Conservation (phyloP, 1,140 invertebrate genomes). For the Globodera rostochiensis region DNA sequence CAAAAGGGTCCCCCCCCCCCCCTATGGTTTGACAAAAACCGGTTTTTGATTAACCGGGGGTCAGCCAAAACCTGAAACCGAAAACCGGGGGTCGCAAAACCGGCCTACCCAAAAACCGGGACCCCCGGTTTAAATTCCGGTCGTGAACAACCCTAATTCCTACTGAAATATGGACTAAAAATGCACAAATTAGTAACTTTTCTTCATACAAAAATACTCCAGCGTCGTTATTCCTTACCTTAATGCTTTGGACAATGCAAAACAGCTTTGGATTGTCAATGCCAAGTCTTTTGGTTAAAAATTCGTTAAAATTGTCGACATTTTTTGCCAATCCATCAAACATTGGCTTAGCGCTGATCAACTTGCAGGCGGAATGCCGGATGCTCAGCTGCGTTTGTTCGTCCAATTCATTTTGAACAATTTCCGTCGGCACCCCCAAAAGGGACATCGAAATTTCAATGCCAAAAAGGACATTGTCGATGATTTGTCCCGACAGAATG, state of each 20-base stretch:
- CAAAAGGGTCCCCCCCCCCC: no score
- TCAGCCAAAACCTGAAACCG: no score
- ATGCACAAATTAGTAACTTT: no score
- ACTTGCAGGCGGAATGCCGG: neutral
- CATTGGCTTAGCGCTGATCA: neutral
- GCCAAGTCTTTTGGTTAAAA: neutral
- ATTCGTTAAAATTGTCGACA: neutral
- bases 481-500: neutral
- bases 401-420: neutral
- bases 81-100: no score
- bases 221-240: neutral
- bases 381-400: neutral
- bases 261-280: neutral
- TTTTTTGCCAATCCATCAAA: neutral
- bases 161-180: no score
- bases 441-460: neutral
- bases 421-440: neutral
- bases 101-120: no score
- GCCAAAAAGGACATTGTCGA: neutral
- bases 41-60: no score
- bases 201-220: no score
- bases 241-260: neutral
- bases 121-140: no score
- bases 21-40: no score
- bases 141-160: no score